phyloP scores from a whole-genome alignment of 2,888 invertebrate genomes.

The Trichopria drosophilae region DNA sequence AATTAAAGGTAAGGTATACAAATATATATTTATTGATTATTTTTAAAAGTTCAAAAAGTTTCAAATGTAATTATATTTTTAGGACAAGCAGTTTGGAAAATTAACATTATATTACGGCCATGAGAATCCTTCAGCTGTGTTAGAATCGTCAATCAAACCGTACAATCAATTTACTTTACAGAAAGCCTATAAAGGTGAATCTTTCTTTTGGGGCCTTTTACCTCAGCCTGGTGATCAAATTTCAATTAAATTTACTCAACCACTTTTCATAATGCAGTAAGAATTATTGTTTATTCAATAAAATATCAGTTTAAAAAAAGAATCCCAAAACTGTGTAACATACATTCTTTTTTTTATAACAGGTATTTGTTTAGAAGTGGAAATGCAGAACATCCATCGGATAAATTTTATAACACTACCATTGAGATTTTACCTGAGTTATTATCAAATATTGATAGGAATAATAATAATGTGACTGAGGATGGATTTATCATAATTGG shows the following conservation, averaged over 20 bases:
- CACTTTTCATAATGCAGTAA: slow-evolving; percentile 71
- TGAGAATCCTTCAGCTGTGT: slow-evolving; percentile 72
- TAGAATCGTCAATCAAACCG: slow-evolving; percentile 74
- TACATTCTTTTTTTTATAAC: slow-evolving; percentile 36
- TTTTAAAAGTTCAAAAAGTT: slow-evolving; percentile 2
- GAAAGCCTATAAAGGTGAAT: slow-evolving; percentile 82
- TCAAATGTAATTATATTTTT: slow-evolving; percentile 36
- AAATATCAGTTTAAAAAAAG: neutral
- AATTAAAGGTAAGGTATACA: slow-evolving; percentile 72
- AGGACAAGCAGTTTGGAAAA: slow-evolving; percentile 89
- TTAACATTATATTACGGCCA: slow-evolving; percentile 78
- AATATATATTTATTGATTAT: slow-evolving; percentile 7
- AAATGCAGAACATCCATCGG: slow-evolving; percentile 85
- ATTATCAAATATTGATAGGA: slow-evolving; percentile 58
- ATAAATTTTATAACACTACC: slow-evolving; percentile 84
- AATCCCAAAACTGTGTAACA: slow-evolving; percentile 4
- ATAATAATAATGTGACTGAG: slow-evolving; percentile 65
- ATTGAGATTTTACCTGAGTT: slow-evolving; percentile 75
- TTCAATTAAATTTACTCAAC: slow-evolving; percentile 76
- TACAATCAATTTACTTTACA: slow-evolving; percentile 79
- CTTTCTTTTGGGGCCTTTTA: slow-evolving; percentile 88
- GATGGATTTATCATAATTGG: slow-evolving; percentile 74
- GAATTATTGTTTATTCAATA: neutral
- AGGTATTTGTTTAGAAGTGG: slow-evolving; percentile 85
- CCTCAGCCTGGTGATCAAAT: slow-evolving; percentile 83